phyloP scores from a whole-genome alignment of 2,113 vertebrate species.

The Garra rufa region DNA sequence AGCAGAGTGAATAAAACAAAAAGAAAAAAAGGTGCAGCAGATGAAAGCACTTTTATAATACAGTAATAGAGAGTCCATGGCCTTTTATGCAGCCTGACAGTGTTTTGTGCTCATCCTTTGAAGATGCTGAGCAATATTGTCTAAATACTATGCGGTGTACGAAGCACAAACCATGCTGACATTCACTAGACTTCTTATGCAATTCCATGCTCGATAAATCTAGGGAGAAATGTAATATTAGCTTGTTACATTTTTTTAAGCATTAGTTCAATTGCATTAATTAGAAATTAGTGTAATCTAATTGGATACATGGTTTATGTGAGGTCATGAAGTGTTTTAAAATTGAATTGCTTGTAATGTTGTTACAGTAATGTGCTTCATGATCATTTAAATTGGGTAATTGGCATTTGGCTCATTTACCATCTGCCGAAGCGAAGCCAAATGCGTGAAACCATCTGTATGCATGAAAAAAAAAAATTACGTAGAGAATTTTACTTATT shows the following conservation, averaged over 20 bases:
- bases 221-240: background rate
- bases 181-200: background rate
- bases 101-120: conserved; percentile 21
- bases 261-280: background rate
- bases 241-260: background rate
- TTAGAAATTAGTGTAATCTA: background rate
- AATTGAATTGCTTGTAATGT: background rate
- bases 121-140: conserved; percentile 3
- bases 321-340: no score
- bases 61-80: background rate
- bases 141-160: conserved; percentile 11
- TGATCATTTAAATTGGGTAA: background rate
- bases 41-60: conserved; percentile 37
- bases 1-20: conserved; percentile 26
- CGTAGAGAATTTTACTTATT: background rate
- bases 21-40: conserved; percentile 6
- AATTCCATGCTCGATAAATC: background rate
- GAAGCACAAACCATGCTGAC: background rate
- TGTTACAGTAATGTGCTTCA: conserved; percentile 4
- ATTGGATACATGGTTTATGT: background rate
- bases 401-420: conserved; percentile 33
- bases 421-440: background rate
- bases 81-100: conserved; percentile 11
- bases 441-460: background rate
- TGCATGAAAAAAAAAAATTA: background rate